These are phyloP conservation scores for Merodon equestris DNA, from an alignment of 2,888 invertebrate genomes.

Conservation along the genomic window DNA sequence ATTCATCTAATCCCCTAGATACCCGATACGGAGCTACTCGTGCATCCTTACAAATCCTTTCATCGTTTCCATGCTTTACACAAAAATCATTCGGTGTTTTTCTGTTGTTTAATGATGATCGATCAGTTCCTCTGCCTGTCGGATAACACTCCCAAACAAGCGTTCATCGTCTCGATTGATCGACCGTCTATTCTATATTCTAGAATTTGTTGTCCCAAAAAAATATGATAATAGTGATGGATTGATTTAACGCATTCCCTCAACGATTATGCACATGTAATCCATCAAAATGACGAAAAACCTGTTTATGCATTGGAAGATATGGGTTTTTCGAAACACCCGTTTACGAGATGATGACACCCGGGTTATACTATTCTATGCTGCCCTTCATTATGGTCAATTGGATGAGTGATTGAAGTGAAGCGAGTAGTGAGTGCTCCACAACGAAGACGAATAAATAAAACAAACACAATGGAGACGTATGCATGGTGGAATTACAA, in stretches of 20 bases:
- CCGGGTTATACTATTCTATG: slow-evolving; percentile 16
- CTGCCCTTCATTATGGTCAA: slow-evolving; percentile 53
- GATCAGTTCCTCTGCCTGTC: slow-evolving; percentile 40
- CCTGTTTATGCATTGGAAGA: not conserved
- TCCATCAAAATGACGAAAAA: slow-evolving; percentile 49
- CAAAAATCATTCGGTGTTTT: not conserved
- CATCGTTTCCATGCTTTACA: not conserved
- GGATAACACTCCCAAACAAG: not conserved
- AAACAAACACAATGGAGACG: slow-evolving; percentile 35
- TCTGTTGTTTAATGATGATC: slow-evolving; percentile 49
- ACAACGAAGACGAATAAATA: slow-evolving; percentile 25
- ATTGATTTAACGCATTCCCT: slow-evolving; percentile 46
- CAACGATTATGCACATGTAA: slow-evolving; percentile 36
- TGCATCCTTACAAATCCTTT: slow-evolving; percentile 36
- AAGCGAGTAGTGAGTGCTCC: slow-evolving; percentile 9
- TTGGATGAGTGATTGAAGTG: slow-evolving; percentile 58
- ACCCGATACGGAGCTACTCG: not conserved
- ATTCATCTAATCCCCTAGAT: slow-evolving; percentile 33
- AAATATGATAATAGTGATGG: slow-evolving; percentile 53
- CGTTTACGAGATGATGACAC: slow-evolving; percentile 42
- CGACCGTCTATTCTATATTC: too few species aligned
- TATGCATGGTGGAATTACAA: slow-evolving; percentile 45
- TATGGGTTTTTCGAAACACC: slow-evolving; percentile 42
- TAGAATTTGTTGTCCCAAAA: slow-evolving; percentile 24
- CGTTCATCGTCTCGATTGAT: slow-evolving; percentile 11